Base-by-base conservation (phyloP, 2,888 invertebrate genomes). In the Oscheius onirici region DNA sequence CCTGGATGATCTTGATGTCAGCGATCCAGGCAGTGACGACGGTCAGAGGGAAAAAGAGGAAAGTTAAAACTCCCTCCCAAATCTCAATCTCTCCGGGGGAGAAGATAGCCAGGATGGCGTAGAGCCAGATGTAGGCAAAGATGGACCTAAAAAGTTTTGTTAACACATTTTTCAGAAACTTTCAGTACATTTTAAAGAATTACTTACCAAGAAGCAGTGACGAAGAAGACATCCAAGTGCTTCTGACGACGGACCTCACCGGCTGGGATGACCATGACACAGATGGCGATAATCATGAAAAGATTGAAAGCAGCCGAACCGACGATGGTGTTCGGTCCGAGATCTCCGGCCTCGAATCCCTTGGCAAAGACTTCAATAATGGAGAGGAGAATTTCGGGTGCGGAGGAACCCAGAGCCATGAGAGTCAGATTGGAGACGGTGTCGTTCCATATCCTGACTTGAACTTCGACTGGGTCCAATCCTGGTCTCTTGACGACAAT, bases 261-360 rank as follows among this genome's bases (percentile, higher is more conserved):
- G 40, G 77, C 78, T 34, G 88, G 88, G 65, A 88, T 84, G 52
- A 83, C 84, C 22, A 78, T 90, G 68, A 99, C 91, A 90, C 97
- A 99, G 78, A 99, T 91, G 63, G 95, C 94, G 79, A 97, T 97
- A 88, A 99, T 99, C 83, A 99, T 94, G 89, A 99, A 96, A 73
- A 99, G 90, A 88, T 99, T 99, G 90, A 97, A 99, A 60, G 99
- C 99, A 28, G 99, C 99, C 10, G 95, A 95, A 52, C 99, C 99
- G 68, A 99, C 97, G 84, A 97, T 99, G 55, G 97, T 99, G 26
- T 97, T 95, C 5, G 99, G 97, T 66, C 97, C 99, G 69, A 99
- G 90, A 73, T 97, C 97, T 6, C 99, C 97, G 51, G 97, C 95
- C 88, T 95, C 91, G 88, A 97, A 99, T 87, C 93, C 92, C 89